phyloP scores from a whole-genome alignment of 2,797 vertebrate genomes.

The Garrulus glandarius region DNA sequence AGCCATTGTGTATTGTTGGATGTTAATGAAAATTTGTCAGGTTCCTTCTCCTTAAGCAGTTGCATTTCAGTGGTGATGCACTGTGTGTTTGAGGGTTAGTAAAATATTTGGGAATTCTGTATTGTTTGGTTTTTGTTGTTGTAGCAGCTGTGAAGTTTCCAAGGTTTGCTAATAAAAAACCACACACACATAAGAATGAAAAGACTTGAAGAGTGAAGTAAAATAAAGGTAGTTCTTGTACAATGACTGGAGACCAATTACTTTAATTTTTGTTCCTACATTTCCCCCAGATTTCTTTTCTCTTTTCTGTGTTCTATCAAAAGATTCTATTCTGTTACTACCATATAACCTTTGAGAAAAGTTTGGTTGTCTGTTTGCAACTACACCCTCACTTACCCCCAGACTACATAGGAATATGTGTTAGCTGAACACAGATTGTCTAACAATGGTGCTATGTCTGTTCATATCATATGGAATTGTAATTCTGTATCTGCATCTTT shows the following conservation, averaged over 20 bases:
- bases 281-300: background rate
- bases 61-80: background rate
- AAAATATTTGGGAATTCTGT: background rate
- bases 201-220: background rate
- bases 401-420: accelerated
- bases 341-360: background rate
- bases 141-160: background rate
- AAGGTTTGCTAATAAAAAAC: background rate
- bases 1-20: background rate
- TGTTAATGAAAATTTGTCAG: background rate
- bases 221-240: background rate
- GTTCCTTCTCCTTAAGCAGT: background rate
- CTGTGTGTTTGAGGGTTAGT: background rate
- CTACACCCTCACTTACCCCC: background rate
- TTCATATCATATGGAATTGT: background rate
- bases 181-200: background rate
- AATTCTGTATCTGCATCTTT: background rate
- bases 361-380: background rate
- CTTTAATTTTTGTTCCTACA: background rate
- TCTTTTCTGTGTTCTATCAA: background rate
- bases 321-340: background rate
- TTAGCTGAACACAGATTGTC: background rate
- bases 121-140: background rate
- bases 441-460: background rate
- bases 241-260: background rate